Conservation (phyloP, 2,113 vertebrate genomes). For the Chamaetylas fuelleborni region DNA sequence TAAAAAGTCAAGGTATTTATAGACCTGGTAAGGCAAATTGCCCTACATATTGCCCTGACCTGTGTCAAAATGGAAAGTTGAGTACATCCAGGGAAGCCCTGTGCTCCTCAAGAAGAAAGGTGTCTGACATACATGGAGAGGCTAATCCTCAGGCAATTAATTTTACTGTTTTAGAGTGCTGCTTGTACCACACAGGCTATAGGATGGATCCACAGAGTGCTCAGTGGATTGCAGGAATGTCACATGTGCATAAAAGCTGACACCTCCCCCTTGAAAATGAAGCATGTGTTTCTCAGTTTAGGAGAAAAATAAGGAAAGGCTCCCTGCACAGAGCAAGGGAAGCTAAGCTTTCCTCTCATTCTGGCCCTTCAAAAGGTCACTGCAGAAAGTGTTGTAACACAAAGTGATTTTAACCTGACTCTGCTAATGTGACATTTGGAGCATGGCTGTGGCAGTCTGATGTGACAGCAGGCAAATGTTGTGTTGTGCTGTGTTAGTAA, state of each 20-base stretch:
- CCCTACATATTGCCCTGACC: background rate
- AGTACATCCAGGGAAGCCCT: background rate
- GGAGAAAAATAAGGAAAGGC: constrained; percentile 48
- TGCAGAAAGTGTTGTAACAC: constrained; percentile 29
- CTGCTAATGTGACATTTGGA: constrained; percentile 75
- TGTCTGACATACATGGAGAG: background rate
- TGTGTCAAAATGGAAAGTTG: background rate
- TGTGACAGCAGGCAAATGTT: constrained; percentile 44
- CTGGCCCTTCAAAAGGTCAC: constrained; percentile 58
- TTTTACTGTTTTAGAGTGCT: background rate
- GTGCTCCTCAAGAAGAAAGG: background rate
- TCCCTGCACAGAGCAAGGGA: background rate
- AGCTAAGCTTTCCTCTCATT: constrained; percentile 4
- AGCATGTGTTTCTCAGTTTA: background rate
- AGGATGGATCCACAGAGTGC: background rate
- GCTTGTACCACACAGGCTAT: background rate
- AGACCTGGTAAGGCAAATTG: background rate
- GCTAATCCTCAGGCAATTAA: background rate
- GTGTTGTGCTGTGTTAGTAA: background rate
- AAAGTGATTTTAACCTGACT: constrained; percentile 61
- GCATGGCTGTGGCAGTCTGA: constrained; percentile 26
- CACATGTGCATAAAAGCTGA: background rate
- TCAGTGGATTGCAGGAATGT: background rate
- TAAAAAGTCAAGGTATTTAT: background rate
- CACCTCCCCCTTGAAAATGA: background rate